Base-by-base conservation (phyloP, 2,888 invertebrate species). In the Periphyllus acericola region DNA sequence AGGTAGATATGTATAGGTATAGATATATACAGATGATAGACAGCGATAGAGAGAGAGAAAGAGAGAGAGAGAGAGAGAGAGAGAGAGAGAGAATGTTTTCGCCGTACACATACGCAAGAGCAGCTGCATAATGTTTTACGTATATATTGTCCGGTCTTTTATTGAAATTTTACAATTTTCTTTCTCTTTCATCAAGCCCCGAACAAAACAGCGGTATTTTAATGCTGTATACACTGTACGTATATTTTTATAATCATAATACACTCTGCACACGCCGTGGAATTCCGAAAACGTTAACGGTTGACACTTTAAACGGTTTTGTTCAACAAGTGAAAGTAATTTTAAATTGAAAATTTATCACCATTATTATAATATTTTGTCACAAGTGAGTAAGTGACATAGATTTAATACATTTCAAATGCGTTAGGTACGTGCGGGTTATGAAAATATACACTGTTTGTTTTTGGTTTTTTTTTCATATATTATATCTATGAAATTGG, bases 251-350 rank as follows among this genome's bases (percentile, higher is more conserved):
- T 14, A 4, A 60, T 60, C 6, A 60, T 25, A 25, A 60, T 60
- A 60, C 2, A n/a, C 4, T n/a, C 66, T n/a, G n/a, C 29, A 68
- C 68, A 68, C n/a, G 68, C 25, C 11, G 11, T 25, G 29, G n/a
- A 68, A 68, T n/a, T 68, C 29, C 29, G n/a, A 21, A 60, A 21
- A 60, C 60, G 60, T 71, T 34, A 40, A 34, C 19, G 25, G 71
- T 82, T 82, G 82, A 72, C 72, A 72, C 82, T 72, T 52, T 34
- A 83, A 72, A 83, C n/a, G 72, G 72, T 83, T 72, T 83, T 52
- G 52, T 55, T n/a, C 17, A 52, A 72, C 32, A 60, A 82, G 82
- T 72, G 82, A 83, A 83, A 82, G 82, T 82, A 78, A 78, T 78
- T 78, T 78, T 9, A 78, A 29, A 78, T 78, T 78, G 68, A 68